Evolutionary conservation across 2,113 vertebrate genomes (phyloP).

Genomic region (Nothocercus nigrocapillus): DNA sequence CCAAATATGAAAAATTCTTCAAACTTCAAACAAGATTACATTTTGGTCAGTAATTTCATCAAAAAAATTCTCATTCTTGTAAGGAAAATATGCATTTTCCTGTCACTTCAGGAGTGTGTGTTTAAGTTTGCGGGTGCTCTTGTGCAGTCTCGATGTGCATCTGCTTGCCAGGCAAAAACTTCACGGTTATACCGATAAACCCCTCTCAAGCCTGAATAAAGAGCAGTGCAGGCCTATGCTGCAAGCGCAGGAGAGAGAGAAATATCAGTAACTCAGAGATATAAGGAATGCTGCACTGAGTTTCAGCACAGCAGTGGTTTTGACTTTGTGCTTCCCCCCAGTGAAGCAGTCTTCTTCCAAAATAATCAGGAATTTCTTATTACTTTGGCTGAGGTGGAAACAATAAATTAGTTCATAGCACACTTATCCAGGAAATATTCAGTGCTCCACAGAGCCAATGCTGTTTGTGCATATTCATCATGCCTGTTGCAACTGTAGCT

Average conservation of each 20-base stretch:
- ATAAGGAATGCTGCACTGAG: neutral
- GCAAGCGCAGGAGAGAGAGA: accelerated
- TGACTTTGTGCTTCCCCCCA: neutral
- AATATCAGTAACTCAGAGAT: neutral
- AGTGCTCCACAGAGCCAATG: neutral
- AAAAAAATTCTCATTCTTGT: neutral
- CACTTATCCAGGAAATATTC: neutral
- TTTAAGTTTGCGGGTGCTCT: neutral
- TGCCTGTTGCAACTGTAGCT: neutral
- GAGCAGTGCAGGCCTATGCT: neutral
- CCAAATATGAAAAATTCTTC: neutral
- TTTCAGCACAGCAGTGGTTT: neutral
- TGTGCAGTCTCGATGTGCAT: neutral
- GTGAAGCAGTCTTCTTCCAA: neutral
- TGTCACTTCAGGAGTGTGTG: neutral
- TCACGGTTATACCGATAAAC: neutral
- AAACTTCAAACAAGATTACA: neutral
- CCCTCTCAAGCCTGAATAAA: neutral
- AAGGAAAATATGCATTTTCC: neutral
- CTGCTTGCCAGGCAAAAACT: neutral
- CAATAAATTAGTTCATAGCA: neutral
- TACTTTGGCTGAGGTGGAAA: neutral
- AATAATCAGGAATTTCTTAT: neutral
- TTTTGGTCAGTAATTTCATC: neutral
- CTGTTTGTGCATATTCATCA: neutral